Conservation (phyloP, 2,797 vertebrate genomes). For the Acanthiza pusilla region DNA sequence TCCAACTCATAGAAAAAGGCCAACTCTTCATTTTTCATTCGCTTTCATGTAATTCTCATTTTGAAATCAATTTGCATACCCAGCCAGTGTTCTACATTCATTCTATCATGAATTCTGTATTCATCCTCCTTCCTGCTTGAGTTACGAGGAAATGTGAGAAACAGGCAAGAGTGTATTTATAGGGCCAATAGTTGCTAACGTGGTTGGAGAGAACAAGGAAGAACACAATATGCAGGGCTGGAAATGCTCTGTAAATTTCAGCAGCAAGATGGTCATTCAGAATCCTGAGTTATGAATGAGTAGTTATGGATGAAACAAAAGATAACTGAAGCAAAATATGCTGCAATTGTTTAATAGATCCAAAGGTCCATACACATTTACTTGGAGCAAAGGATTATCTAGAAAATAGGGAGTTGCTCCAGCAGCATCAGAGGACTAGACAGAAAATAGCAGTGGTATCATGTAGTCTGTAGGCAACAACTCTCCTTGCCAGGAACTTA, state of each 20-base stretch:
- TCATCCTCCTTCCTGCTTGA: neutral
- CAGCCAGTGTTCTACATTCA: neutral
- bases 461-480: fast-evolving
- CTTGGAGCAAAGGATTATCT: neutral
- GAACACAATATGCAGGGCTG: neutral
- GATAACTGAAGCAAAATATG: neutral
- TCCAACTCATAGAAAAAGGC: neutral
- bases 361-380: fast-evolving
- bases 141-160: neutral
- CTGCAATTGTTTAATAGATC: neutral
- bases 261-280: neutral
- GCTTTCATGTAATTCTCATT: neutral
- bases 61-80: neutral
- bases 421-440: neutral
- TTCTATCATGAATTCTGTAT: fast-evolving
- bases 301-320: neutral
- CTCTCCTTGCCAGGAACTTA: neutral
- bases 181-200: neutral
- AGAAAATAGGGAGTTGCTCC: neutral
- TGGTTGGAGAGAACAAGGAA: neutral
- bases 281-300: neutral
- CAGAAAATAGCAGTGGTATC: neutral
- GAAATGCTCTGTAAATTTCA: neutral
- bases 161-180: neutral
- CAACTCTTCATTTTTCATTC: neutral